Base-by-base conservation (phyloP, 2,113 vertebrate species). In the Oophaga pumilio region DNA sequence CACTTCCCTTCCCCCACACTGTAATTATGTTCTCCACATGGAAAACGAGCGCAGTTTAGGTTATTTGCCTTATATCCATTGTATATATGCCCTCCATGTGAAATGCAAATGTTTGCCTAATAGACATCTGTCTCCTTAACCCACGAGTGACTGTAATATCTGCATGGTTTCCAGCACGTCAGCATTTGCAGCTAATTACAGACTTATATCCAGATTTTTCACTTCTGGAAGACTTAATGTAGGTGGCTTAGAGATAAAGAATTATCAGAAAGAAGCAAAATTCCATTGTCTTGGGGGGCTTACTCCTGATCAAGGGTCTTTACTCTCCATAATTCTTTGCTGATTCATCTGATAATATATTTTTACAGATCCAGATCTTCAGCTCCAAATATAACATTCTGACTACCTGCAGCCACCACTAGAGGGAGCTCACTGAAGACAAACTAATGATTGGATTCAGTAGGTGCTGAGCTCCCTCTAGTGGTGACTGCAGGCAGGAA, bases 171-270 rank as follows among this genome's bases (percentile, higher is more conserved):
- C 53, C 53, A 26, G 14, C 10, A 18, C 24, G 2, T 6, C 13
- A 20, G 33, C 28, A 59, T 64, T 80, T 82, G 33, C 22, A 15
- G 43, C 56, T 62, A 80, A 80, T 80, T 80, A 64, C 60, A 50
- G 28, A 43, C 18, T 62, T 33, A 8, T 33, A 73, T 73, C 28
- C 26, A 18, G 33, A 11, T 8, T 69, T 8, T 68, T 9, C 24
- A 68, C 6, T 33, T 33, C 26, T 33, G 14, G 69, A 9, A 43
- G 69, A 18, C 14, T 17, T 73, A 73, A 73, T 43, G 33, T 43
- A 8, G 26, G 28, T 22, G 18, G 6, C 20, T 20, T 49, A 73
- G 69, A 73, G 69, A 18, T 18, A 0, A 3, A 2, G 12, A 57
- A n/a, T 26, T 28, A 15, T 14, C 49, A 20, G 56, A 12, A 62